Conservation (phyloP, 2,113 vertebrate species). For the Struthidea cinerea region DNA sequence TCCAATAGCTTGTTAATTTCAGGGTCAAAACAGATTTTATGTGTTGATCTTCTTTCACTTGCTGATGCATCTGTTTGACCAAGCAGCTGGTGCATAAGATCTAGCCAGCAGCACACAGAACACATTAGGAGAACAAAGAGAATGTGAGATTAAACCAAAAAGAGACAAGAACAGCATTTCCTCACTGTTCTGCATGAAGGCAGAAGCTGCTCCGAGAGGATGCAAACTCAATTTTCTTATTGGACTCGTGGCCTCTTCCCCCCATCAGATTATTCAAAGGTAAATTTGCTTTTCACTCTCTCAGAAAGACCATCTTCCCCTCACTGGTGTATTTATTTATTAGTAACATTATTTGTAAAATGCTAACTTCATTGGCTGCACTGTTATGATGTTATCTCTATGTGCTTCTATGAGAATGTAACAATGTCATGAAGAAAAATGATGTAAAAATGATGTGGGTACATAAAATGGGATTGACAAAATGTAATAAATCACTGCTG, state of each 20-base stretch:
- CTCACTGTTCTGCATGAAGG: background rate
- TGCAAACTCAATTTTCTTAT: background rate
- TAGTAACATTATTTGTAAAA: conserved; percentile 72
- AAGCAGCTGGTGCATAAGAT: conserved; percentile 14
- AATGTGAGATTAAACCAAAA: conserved; percentile 43
- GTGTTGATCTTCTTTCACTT: conserved; percentile 26
- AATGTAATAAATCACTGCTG: conserved; percentile 76
- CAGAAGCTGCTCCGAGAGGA: conserved; percentile 21
- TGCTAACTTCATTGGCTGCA: conserved; percentile 62
- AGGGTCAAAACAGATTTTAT: conserved; percentile 34
- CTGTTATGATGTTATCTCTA: conserved; percentile 62
- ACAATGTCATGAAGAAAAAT: conserved; percentile 75
- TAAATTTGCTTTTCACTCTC: conserved; percentile 63
- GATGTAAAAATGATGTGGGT: conserved; percentile 73
- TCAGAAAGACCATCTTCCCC: conserved; percentile 46
- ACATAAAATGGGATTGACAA: conserved; percentile 74
- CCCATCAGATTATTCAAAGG: conserved; percentile 54
- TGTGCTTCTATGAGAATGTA: conserved; percentile 70
- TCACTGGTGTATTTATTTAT: conserved; percentile 62
- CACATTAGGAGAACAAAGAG: conserved; percentile 46
- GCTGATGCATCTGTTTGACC: conserved; percentile 41
- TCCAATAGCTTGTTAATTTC: background rate
- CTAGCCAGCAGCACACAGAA: background rate
- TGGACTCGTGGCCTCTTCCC: conserved; percentile 23
- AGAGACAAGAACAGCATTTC: background rate